phyloP scores from a whole-genome alignment of 2,888 invertebrate genomes.

The Neoaliturus tenellus region DNA sequence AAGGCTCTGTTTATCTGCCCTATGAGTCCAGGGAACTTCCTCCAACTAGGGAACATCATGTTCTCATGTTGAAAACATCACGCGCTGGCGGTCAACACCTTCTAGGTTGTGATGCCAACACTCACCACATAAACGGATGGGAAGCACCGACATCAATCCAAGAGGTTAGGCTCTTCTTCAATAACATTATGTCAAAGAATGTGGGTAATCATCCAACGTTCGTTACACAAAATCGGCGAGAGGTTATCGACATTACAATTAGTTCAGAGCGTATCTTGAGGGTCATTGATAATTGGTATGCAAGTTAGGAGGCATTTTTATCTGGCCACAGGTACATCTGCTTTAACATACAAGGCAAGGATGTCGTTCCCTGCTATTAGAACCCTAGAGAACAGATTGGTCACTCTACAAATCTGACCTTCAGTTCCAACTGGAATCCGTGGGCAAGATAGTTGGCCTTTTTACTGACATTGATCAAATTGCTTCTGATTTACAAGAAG shows the following conservation, averaged over 20 bases:
- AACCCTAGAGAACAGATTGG: constrained; percentile 9
- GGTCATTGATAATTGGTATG: too few relatives aligned
- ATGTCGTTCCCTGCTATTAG: background rate
- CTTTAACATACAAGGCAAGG: background rate
- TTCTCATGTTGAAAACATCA: background rate
- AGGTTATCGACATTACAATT: too few relatives aligned
- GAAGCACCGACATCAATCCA: background rate
- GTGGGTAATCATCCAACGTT: too few relatives aligned
- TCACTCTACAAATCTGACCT: constrained; percentile 9
- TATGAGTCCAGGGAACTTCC: constrained; percentile 20
- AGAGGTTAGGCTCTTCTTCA: constrained; percentile 29
- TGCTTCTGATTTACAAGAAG: constrained; percentile 6
- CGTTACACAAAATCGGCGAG: too few relatives aligned
- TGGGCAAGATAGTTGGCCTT: background rate
- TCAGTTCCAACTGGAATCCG: background rate
- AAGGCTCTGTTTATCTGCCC: constrained; percentile 10
- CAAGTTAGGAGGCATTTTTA: too few relatives aligned
- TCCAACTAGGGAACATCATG: background rate
- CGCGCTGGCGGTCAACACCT: background rate
- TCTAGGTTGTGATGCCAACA: constrained; percentile 31
- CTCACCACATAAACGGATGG: background rate
- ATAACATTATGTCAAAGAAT: too few relatives aligned
- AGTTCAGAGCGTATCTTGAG: too few relatives aligned
- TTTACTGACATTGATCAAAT: constrained; percentile 30
- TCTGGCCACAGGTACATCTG: too few relatives aligned